These are phyloP conservation scores for Chiloscyllium plagiosum DNA, from an alignment of 2,113 vertebrate genomes.

Conservation along the genomic window DNA sequence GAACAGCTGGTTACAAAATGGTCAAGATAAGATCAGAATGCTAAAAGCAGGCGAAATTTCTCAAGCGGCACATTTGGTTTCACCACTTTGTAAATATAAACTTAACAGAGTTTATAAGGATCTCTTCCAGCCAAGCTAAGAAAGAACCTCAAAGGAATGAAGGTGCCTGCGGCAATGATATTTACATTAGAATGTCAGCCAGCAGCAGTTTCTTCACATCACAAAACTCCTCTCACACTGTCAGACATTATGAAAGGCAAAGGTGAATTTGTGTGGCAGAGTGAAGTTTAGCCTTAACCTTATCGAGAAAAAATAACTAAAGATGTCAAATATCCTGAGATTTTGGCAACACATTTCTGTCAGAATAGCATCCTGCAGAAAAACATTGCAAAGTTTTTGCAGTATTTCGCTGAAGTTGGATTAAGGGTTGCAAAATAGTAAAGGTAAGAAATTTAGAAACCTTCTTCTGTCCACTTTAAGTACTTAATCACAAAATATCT, in stretches of 20 bases:
- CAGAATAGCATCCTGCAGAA: neutral
- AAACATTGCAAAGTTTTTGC: neutral
- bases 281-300: neutral
- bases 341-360: slow-evolving; percentile 16
- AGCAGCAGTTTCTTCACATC: slow-evolving; percentile 27
- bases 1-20: neutral
- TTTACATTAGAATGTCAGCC: neutral
- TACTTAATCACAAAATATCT: neutral
- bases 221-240: neutral
- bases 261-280: neutral
- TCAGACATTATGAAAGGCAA: neutral
- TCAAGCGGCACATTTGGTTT: neutral
- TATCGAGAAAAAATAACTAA: neutral
- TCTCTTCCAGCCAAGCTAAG: neutral
- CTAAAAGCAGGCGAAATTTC: neutral
- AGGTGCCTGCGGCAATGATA: neutral
- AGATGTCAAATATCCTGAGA: slow-evolving; percentile 15
- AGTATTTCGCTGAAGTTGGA: neutral
- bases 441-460: neutral
- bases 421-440: neutral
- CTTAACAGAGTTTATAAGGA: neutral
- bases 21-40: slow-evolving; percentile 15
- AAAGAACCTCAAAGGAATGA: slow-evolving; percentile 9
- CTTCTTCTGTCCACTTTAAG: neutral
- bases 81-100: slow-evolving; percentile 11